phyloP scores from a whole-genome alignment of 2,797 vertebrate species.

The Chromis chromis region DNA sequence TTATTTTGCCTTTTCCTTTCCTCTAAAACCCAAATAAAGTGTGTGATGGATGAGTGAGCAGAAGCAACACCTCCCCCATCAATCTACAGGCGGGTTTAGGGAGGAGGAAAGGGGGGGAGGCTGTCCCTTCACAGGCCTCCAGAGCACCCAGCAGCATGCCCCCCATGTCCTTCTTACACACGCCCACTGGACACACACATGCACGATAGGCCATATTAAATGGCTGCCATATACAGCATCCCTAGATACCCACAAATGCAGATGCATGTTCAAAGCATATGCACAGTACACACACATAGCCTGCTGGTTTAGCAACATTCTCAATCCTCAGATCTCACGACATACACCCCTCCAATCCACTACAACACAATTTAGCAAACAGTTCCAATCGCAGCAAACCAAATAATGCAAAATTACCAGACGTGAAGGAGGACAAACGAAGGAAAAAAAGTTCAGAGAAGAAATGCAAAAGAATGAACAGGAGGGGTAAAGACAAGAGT shows the following conservation, averaged over 20 bases:
- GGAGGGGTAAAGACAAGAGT: slow-evolving; percentile 50
- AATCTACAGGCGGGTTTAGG: slow-evolving; percentile 72
- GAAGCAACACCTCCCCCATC: slow-evolving; percentile 85
- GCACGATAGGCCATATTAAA: slow-evolving; percentile 18
- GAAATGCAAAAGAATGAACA: slow-evolving; percentile 45
- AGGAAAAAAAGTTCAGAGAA: slow-evolving; percentile 32
- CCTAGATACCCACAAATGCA: slow-evolving; percentile 14
- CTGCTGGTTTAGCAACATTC: slow-evolving; percentile 4
- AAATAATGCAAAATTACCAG: slow-evolving; percentile 68
- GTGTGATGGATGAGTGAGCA: slow-evolving; percentile 86
- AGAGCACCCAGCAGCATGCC: slow-evolving; percentile 61
- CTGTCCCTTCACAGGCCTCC: slow-evolving; percentile 74
- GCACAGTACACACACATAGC: slow-evolving; percentile 14
- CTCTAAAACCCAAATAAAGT: slow-evolving; percentile 86
- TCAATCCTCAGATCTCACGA: slow-evolving; percentile 23
- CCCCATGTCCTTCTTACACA: slow-evolving; percentile 62
- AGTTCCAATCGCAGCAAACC: slow-evolving; percentile 42
- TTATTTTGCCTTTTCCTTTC: slow-evolving; percentile 76
- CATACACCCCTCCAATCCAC: not conserved
- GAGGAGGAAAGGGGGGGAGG: slow-evolving; percentile 42
- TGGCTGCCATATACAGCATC: slow-evolving; percentile 23
- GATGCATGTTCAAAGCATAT: slow-evolving; percentile 16
- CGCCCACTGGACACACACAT: slow-evolving; percentile 53
- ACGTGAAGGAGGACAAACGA: slow-evolving; percentile 63
- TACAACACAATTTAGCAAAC: slow-evolving; percentile 10